A percentile compares a stretch with the other conserved stretches of the same genome.
Conservation (phyloP, 2,113 vertebrate species). For the Scopus umbretta region DNA sequence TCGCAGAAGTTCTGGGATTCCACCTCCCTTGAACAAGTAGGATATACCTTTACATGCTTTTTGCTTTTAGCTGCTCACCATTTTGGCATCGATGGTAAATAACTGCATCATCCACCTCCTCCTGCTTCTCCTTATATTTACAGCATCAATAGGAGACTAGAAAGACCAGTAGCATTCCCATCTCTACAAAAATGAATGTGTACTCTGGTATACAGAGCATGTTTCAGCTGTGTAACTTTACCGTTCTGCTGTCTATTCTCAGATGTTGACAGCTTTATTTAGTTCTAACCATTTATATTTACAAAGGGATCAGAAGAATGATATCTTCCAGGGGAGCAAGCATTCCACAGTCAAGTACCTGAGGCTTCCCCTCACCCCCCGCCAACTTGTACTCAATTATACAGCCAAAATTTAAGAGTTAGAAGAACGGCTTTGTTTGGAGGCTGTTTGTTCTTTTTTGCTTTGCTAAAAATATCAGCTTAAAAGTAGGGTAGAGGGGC, state of each 20-base stretch:
- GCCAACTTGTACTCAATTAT: not conserved
- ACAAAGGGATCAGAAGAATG: not conserved
- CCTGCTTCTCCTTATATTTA: not conserved
- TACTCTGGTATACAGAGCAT: not conserved
- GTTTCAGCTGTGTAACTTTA: not conserved
- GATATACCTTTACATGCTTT: not conserved
- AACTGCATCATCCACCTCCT: not conserved
- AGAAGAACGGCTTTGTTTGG: not conserved
- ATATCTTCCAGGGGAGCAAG: not conserved
- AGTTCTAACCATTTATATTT: not conserved
- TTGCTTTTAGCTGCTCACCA: not conserved
- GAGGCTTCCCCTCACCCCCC: rapidly evolving
- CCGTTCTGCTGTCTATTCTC: not conserved
- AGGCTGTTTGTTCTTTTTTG: not conserved
- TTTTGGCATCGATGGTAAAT: not conserved
- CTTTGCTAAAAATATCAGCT: not conserved
- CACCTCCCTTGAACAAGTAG: not conserved
- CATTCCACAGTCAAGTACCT: not conserved
- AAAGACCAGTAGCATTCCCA: not conserved
- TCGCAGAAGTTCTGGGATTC: not conserved
- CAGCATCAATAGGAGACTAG: not conserved
- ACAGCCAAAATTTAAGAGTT: not conserved
- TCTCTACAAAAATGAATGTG: not conserved
- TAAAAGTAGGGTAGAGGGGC: not conserved
- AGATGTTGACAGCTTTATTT: conserved; percentile 14